Percentiles rank a stretch among this genome's conserved stretches.
Evolutionary conservation across 1,140 invertebrate species (phyloP).

Genomic region (Dendroctonus valens): DNA sequence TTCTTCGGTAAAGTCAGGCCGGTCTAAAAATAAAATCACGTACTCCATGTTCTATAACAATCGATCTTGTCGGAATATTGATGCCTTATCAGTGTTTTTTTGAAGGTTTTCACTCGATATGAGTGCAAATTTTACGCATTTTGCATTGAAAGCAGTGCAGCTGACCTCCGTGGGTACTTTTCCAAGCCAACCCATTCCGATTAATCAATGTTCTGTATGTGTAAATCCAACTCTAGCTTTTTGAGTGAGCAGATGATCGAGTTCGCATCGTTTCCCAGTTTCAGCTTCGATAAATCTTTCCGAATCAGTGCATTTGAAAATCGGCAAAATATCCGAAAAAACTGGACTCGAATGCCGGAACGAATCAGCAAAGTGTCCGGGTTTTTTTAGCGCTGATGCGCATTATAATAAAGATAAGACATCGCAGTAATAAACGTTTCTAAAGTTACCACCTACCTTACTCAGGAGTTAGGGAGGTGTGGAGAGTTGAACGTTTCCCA

Average conservation of each 20-base stretch:
- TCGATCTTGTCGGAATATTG: constrained; percentile 11
- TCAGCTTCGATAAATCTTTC: no score
- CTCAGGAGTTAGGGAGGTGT: background rate
- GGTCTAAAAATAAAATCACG: constrained; percentile 11
- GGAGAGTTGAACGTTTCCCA: no score
- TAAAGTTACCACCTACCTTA: constrained; percentile 15
- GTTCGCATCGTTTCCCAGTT: no score
- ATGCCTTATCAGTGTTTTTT: constrained; percentile 11
- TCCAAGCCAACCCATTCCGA: no score
- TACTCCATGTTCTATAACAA: constrained; percentile 13
- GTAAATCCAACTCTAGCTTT: no score
- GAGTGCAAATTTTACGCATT: background rate
- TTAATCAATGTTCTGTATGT: no score
- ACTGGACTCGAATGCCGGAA: constrained; percentile 5
- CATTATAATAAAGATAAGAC: constrained; percentile 20
- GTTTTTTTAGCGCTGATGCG: constrained; percentile 10
- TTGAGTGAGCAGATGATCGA: no score
- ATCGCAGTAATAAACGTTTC: constrained; percentile 13
- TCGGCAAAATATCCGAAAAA: constrained; percentile 11
- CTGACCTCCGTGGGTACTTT: no score
- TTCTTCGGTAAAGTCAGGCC: constrained; percentile 2
- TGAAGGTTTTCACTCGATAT: constrained; percentile 6
- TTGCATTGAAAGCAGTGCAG: background rate
- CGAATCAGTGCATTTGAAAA: background rate
- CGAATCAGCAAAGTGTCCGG: constrained; percentile 14